Evolutionary conservation across 2,888 invertebrate species (phyloP).

Genomic region (Agriotes lineatus): DNA sequence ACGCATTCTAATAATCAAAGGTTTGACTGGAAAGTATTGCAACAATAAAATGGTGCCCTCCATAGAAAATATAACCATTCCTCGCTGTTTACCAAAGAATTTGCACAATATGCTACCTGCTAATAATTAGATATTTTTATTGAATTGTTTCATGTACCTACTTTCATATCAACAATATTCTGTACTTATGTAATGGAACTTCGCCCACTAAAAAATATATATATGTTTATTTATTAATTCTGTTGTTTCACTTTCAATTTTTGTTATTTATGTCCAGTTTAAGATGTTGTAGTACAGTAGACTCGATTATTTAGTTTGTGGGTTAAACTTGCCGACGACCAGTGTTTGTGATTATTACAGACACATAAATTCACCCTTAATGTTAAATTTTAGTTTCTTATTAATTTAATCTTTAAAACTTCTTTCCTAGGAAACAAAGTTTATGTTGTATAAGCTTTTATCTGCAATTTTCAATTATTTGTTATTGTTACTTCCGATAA

Average conservation of each 20-base stretch:
- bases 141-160: slow-evolving; percentile 13
- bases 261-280: no score
- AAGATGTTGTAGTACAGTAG: no score
- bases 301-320: no score
- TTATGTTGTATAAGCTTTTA: no score
- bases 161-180: slow-evolving; percentile 8
- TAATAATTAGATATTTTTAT: slow-evolving; percentile 14
- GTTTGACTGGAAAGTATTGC: slow-evolving; percentile 81
- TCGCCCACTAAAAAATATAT: background rate
- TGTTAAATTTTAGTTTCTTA: no score
- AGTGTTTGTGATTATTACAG: no score
- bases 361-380: no score
- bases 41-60: slow-evolving; percentile 30
- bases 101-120: slow-evolving; percentile 5
- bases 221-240: background rate
- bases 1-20: slow-evolving; percentile 89
- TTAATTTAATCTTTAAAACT: no score
- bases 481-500: no score
- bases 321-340: no score
- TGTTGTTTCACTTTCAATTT: background rate
- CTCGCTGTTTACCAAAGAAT: slow-evolving; percentile 26
- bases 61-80: slow-evolving; percentile 14
- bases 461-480: no score
- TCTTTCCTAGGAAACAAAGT: no score
- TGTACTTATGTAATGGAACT: background rate